phyloP scores from a whole-genome alignment of 2,113 vertebrate genomes.

The Argyrosomus japonicus region DNA sequence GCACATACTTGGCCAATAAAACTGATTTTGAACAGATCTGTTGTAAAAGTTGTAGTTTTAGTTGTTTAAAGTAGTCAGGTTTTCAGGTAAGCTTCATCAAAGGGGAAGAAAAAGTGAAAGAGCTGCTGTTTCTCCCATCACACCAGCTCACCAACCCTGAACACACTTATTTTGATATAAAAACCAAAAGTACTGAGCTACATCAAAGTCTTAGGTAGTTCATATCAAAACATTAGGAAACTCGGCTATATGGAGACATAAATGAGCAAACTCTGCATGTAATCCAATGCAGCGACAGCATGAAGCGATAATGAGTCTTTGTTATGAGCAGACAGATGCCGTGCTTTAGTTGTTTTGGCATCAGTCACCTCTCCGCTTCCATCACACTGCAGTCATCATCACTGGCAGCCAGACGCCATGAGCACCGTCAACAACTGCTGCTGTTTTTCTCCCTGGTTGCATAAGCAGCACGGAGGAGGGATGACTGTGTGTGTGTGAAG shows the following conservation, averaged over 20 bases:
- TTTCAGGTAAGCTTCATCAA: slow-evolving; percentile 5
- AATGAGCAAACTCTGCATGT: not conserved
- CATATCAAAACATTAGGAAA: not conserved
- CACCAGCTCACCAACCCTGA: not conserved
- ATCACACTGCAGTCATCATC: slow-evolving; percentile 44
- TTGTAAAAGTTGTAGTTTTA: not conserved
- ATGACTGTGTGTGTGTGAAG: slow-evolving; percentile 23
- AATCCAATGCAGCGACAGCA: slow-evolving; percentile 13
- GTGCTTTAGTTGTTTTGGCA: slow-evolving; percentile 61
- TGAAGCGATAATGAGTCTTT: slow-evolving; percentile 43
- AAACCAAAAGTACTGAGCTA: not conserved
- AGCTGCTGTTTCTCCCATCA: not conserved
- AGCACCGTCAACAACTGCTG: slow-evolving; percentile 62
- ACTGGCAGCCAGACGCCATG: slow-evolving; percentile 53
- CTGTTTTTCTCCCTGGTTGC: slow-evolving; percentile 63
- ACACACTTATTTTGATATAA: not conserved
- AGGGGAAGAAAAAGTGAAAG: not conserved
- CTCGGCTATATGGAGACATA: not conserved
- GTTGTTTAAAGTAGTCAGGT: slow-evolving; percentile 14
- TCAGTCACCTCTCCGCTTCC: slow-evolving; percentile 42
- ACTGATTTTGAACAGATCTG: not conserved
- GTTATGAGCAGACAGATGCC: slow-evolving; percentile 56
- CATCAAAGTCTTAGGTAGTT: not conserved
- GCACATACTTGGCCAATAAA: not conserved
- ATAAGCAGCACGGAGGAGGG: slow-evolving; percentile 55